Evolutionary conservation across 2,113 vertebrate genomes (phyloP).

Genomic region (Zonotrichia leucophrys): DNA sequence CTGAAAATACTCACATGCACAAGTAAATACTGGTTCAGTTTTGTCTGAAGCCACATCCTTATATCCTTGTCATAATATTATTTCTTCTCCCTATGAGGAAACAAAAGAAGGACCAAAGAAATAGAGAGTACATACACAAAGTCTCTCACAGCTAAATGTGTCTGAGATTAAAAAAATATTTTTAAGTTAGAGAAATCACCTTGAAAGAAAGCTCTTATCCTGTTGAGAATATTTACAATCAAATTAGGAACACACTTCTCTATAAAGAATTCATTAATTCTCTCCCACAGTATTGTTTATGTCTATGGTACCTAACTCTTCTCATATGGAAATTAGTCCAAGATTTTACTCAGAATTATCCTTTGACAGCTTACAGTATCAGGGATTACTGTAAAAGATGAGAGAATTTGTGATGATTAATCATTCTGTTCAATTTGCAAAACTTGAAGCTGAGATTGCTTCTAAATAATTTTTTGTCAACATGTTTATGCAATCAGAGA

Average conservation of each 20-base stretch:
- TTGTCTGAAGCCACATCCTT: not conserved
- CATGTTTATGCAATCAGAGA: conserved; percentile 18
- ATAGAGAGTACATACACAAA: not conserved
- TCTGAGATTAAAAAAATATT: not conserved
- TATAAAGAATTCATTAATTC: not conserved
- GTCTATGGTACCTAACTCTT: not conserved
- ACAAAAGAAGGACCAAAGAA: not conserved
- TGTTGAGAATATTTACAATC: not conserved
- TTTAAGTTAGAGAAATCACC: not conserved
- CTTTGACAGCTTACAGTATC: conserved; percentile 3
- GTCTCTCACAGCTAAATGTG: not conserved
- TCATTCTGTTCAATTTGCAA: not conserved
- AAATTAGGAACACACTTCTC: not conserved
- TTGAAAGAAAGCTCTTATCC: not conserved
- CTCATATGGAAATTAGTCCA: conserved; percentile 32
- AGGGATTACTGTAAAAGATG: conserved; percentile 42
- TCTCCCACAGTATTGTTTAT: not conserved
- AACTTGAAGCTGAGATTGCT: not conserved
- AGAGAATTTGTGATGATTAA: conserved; percentile 39
- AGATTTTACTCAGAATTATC: conserved; percentile 40
- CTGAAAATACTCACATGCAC: not conserved
- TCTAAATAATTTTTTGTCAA: conserved; percentile 35
- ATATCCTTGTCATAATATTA: not conserved
- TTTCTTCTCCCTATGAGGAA: not conserved
- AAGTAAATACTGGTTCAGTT: not conserved